Base-by-base conservation (phyloP, 2,888 invertebrate species). In the Podotricha telesiphe region DNA sequence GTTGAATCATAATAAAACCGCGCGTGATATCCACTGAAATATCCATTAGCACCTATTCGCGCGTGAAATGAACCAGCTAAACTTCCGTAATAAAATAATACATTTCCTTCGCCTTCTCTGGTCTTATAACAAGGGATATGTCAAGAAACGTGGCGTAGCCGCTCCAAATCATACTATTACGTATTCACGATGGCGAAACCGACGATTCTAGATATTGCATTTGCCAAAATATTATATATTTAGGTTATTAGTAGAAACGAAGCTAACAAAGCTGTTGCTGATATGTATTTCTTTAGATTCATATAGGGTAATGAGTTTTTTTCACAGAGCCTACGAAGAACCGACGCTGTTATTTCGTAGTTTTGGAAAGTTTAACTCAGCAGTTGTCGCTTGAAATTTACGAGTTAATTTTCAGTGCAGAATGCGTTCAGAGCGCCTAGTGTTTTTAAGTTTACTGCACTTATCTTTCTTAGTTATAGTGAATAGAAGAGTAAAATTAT, bases 381-480 rank as follows among this genome's bases (percentile, higher is more conserved):
- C 89, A 88, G 85, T 91, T 91, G 91, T 91, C 90, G 89, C 87
- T 79, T 79, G 81, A 89, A 92, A 92, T 92, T 91, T 92, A 92
- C 91, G 89, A 88, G 87, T 91, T 91, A 91, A 93, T 92, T 91
- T 92, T 89, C 89, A 91, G 87, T 89, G 84, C 86, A 76, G 82
- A 84, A 79, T 77, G 80, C 83, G 86, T 86, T 85, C 85, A 86
- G 86, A 87, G 73, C 82, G 84, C 82, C 82, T 83, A 82, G 81
- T 83, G 86, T 87, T 89, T 88, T 89, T 85, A 86, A 86, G 85
- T 86, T 87, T 77, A 55, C 59, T 50, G 50, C 22, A 48, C 20
- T 20, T 67, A 34, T 53, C 20, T n/a, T 62, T 51, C 48, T 8
- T 40, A 34, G 20, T 20, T 13, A 28, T 17, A 28, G 28, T 4